Evolutionary conservation across 2,888 invertebrate genomes (phyloP).

Genomic region (Crioceris asparagi): DNA sequence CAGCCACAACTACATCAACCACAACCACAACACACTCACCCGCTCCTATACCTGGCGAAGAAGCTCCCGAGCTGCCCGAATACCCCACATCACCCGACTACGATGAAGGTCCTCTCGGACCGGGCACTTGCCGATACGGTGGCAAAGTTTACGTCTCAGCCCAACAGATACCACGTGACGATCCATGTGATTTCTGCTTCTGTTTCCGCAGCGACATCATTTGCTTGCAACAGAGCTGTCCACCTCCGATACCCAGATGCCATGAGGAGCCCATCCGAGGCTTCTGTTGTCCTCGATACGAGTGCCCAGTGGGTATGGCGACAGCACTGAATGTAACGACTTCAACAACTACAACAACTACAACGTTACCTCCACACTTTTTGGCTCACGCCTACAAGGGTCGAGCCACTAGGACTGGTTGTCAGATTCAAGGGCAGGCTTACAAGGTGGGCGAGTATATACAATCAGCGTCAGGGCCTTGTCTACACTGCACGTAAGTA

Average conservation of each 20-base stretch:
- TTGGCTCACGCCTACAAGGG: conserved; percentile 69
- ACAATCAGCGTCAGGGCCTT: conserved; percentile 79
- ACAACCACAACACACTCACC: conserved; percentile 14
- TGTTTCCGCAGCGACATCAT: conserved; percentile 94
- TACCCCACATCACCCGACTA: conserved; percentile 49
- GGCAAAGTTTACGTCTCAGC: conserved; percentile 90
- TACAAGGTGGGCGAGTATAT: conserved; percentile 81
- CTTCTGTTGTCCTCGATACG: conserved; percentile 90
- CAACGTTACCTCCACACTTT: conserved; percentile 76
- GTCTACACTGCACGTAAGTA: conserved; percentile 90
- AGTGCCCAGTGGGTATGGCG: conserved; percentile 85
- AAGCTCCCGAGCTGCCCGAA: conserved; percentile 31
- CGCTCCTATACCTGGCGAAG: conserved; percentile 25
- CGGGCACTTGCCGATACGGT: conserved; percentile 84
- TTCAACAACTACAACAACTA: conserved; percentile 80
- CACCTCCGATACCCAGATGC: conserved; percentile 78
- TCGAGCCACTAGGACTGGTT: conserved; percentile 64
- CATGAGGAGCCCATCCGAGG: conserved; percentile 87
- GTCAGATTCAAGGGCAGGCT: conserved; percentile 74
- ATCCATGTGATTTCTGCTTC: conserved; percentile 95
- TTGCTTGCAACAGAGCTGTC: conserved; percentile 89
- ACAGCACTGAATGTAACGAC: conserved; percentile 71
- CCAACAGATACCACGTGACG: conserved; percentile 87
- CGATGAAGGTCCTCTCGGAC: conserved; percentile 67
- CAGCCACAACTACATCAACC: conserved; percentile 14